Evolutionary conservation across 1,140 invertebrate genomes (phyloP), one percentile per base, ranked within the genome.

Genomic region (Drosophila guanche): DNA sequence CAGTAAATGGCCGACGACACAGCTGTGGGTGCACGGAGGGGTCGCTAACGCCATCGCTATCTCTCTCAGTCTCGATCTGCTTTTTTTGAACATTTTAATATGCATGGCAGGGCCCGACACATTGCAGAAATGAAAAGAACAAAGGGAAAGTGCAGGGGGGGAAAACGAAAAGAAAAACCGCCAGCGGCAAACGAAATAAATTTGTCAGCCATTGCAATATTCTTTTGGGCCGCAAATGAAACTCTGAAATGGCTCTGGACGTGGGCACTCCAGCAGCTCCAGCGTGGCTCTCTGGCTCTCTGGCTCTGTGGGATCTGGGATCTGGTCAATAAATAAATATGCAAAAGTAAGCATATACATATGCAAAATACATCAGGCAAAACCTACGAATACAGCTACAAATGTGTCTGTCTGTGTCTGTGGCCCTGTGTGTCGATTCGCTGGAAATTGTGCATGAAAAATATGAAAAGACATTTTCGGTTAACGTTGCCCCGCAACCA

Each of bases 121-220:
- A 74, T 74, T 66, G 71, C 48, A 73, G 65, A 73, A 75, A 74
- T 52, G 52, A 75, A 75, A 73, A 74, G 58, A 74, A 74, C 71
- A 66, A 74, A 74, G 42, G 53, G 22, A 8, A n/a, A 22, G 29
- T 20, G 16, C 16, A 16, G 43, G 27, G 23, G 8, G 27, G 25
- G 50, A 37, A 27, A 10, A n/a, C 55, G 63, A 52, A 72, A 76
- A 61, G 70, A 79, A 76, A 85, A 84, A 76, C 72, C 72, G 72
- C 76, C 80, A 75, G 59, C 63, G 74, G 79, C 76, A 79, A 73
- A 66, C 72, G 80, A 84, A 85, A 84, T 84, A 84, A 85, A 84
- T 84, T 84, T 84, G 80, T 84, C 80, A 84, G 80, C 80, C 80
- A 84, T 85, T 84, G 80, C 80, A 84, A 84, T 85, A 84, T 84